A percentile compares a stretch with the other conserved stretches of the same genome.
Conservation (phyloP, 1,140 invertebrate species). For the Drosophila repleta region DNA sequence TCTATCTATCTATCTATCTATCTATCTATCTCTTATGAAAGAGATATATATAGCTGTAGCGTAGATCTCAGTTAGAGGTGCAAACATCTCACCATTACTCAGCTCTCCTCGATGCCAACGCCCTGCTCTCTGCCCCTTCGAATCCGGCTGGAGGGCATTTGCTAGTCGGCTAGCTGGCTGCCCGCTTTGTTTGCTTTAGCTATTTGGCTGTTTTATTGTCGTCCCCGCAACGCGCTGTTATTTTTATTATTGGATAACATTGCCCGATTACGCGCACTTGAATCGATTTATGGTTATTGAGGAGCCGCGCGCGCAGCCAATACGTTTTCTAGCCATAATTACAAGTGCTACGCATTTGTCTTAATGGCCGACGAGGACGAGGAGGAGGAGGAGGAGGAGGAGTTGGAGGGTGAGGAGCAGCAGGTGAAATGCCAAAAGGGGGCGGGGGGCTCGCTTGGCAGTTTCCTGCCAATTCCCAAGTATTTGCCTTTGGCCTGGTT, state of each 20-base stretch:
- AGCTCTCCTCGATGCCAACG: too few species aligned
- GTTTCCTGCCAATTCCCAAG: conserved; percentile 11
- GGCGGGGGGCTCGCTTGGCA: background rate
- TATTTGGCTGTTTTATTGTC: conserved; percentile 46
- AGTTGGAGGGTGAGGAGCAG: background rate
- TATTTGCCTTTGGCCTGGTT: conserved; percentile 40
- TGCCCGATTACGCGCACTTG: conserved; percentile 74
- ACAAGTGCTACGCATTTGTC: conserved; percentile 64
- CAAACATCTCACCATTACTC: too few species aligned
- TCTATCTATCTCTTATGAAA: too few species aligned
- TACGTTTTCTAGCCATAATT: conserved; percentile 71
- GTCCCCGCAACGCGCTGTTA: conserved; percentile 53
- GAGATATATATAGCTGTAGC: too few species aligned
- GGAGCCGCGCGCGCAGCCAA: conserved; percentile 38
- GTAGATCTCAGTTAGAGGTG: too few species aligned
- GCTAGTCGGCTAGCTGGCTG: conserved; percentile 1
- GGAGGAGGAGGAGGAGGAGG: background rate
- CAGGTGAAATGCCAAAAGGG: conserved; percentile 46
- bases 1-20: too few species aligned
- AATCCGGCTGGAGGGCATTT: background rate
- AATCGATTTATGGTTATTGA: conserved; percentile 81
- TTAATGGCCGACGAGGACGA: conserved; percentile 16
- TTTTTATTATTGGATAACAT: conserved; percentile 79
- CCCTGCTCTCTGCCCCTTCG: too few species aligned
- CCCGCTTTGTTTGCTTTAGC: conserved; percentile 9